Evolutionary conservation across 2,797 vertebrate species (phyloP).

Genomic region (Paedocypris micromegethes): DNA sequence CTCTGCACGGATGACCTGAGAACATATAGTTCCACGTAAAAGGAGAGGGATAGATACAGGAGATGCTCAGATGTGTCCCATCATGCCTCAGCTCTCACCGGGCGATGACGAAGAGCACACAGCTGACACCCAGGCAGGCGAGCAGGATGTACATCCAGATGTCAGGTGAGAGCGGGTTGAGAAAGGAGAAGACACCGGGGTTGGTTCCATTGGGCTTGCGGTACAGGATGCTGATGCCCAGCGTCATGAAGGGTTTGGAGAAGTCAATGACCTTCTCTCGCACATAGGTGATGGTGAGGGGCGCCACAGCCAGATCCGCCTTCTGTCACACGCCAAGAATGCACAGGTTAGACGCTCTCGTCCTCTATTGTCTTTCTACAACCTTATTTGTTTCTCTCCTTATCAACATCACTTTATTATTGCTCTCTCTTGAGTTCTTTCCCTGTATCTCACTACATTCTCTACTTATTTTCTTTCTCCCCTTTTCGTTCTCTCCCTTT

Average conservation of each 20-base stretch:
- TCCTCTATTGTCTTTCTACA: no score
- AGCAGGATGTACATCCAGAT: slow-evolving; percentile 99
- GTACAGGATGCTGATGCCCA: slow-evolving; percentile 90
- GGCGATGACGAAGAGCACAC: slow-evolving; percentile 86
- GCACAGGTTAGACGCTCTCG: slow-evolving; percentile 39
- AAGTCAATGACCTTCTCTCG: slow-evolving; percentile 89
- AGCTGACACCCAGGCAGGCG: slow-evolving; percentile 99
- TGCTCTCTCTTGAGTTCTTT: no score
- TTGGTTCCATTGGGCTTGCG: slow-evolving; percentile 75
- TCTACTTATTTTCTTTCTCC: no score
- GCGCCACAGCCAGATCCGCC: slow-evolving; percentile 89
- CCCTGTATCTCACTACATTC: no score
- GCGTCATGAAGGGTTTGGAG: slow-evolving; percentile 89
- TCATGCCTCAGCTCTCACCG: slow-evolving; percentile 64
- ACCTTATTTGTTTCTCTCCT: no score
- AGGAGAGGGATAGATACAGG: no score
- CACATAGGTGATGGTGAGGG: slow-evolving; percentile 80
- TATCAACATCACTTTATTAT: no score
- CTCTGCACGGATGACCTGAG: no score
- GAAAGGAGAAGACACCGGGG: slow-evolving; percentile 61
- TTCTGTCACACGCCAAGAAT: slow-evolving; percentile 74
- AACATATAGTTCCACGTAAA: no score
- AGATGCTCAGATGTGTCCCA: slow-evolving; percentile 66
- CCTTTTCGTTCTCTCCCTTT: no score
- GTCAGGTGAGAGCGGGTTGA: slow-evolving; percentile 90